Base-by-base conservation (phyloP, 2,797 vertebrate genomes). In the Meriones psammophilus region DNA sequence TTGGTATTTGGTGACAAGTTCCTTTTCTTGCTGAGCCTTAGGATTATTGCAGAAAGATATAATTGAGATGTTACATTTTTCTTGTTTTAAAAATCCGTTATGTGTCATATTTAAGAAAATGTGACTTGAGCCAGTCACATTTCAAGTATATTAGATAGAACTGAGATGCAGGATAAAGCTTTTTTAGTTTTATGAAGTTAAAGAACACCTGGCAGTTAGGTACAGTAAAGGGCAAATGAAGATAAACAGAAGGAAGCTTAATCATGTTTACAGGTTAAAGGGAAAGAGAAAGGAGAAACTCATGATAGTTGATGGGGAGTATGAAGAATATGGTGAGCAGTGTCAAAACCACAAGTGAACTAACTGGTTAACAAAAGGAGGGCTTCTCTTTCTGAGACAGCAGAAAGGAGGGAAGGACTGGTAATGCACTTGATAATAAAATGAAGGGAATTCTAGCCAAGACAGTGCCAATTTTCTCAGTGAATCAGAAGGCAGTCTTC, bases 91-190 rank as follows among this genome's bases (percentile, higher is more conserved):
- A 91, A 95, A 89, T 71, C 22, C 60, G 93, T 20, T 64, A 12
- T 88, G 46, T 88, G 88, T 94, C 79, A 83, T 14, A 94, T 9
- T 68, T 92, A 39, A 91, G 36, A 94, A 30, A 66, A 84, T 80
- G 50, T 92, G 66, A 71, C 28, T 8, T 4, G 13, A 97, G 80
- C 62, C 54, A 92, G 68, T 5, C 54, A 88, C 14, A 76, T 76
- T 97, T 95, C 68, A 94, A 92, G 68, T 74, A 4, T 83, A 90
- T 22, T 33, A 42, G 7, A 88, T 3, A 85, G 83, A 39, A 93
- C 0, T 76, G 22, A 74, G 46, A 83, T 9, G 33, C 8, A 91
- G 50, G 6, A 94, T 0, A 94, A 24, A 71, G 5, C 30, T 71
- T 50, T 39, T 73, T 68, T 24, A 14, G 22, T 89, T 87, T 93